Percentiles rank a stretch among this genome's conserved stretches.
Evolutionary conservation across 2,113 vertebrate species (phyloP).

Genomic region (Oncorhynchus kisutch): DNA sequence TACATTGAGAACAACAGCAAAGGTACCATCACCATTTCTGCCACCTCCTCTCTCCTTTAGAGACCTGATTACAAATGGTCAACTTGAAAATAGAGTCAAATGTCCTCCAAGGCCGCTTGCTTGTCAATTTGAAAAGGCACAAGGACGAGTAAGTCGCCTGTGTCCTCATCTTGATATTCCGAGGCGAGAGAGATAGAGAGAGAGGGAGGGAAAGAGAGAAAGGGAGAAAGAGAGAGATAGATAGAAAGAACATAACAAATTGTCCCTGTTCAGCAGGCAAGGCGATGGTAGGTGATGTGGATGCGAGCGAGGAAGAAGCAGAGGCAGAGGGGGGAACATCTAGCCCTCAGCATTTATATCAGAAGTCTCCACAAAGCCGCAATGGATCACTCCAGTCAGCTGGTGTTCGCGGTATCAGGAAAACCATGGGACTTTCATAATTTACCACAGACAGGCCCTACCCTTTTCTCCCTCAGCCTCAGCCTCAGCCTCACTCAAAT

Average conservation of each 20-base stretch:
- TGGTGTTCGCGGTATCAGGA: slow-evolving; percentile 77
- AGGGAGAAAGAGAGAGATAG: neutral
- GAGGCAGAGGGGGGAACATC: slow-evolving; percentile 63
- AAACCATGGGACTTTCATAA: slow-evolving; percentile 81
- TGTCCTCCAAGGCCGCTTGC: slow-evolving; percentile 74
- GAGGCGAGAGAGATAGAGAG: slow-evolving; percentile 42
- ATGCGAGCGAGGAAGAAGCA: slow-evolving; percentile 47
- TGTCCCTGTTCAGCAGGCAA: slow-evolving; percentile 44
- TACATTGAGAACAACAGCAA: slow-evolving; percentile 55
- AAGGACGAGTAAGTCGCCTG: slow-evolving; percentile 71
- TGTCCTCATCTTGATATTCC: slow-evolving; percentile 53
- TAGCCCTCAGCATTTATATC: slow-evolving; percentile 80
- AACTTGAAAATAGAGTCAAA: slow-evolving; percentile 79
- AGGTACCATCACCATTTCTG: slow-evolving; percentile 16
- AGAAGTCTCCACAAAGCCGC: slow-evolving; percentile 75
- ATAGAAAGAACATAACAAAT: slow-evolving; percentile 70
- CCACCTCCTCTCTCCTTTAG: slow-evolving; percentile 55
- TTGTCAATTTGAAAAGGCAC: slow-evolving; percentile 77
- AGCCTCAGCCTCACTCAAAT: slow-evolving; percentile 69
- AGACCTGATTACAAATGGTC: slow-evolving; percentile 80
- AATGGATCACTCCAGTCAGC: slow-evolving; percentile 79
- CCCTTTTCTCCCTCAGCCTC: slow-evolving; percentile 50
- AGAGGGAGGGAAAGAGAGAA: slow-evolving; percentile 33
- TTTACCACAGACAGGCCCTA: slow-evolving; percentile 74
- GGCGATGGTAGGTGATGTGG: slow-evolving; percentile 56